These are phyloP conservation scores for Mormoops blainvillei DNA, from an alignment of 2,113 vertebrate genomes.

Conservation along the genomic window DNA sequence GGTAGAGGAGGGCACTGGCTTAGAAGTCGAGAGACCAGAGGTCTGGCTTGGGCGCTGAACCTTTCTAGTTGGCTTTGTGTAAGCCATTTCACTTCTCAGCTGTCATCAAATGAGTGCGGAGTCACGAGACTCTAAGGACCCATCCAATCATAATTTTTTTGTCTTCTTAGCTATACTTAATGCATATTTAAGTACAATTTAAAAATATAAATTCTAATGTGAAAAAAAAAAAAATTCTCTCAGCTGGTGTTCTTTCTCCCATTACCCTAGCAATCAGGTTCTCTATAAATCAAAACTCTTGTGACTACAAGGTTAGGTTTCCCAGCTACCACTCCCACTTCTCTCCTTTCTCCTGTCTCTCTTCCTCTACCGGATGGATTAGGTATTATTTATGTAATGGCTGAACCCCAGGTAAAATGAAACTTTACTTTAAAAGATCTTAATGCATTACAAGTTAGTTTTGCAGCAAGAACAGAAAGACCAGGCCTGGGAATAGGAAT, in stretches of 20 bases:
- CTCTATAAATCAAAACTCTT: neutral
- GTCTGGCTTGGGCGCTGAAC: neutral
- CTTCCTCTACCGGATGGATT: neutral
- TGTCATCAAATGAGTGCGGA: neutral
- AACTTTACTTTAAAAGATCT: conserved; percentile 27
- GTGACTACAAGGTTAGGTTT: neutral
- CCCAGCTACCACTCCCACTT: neutral
- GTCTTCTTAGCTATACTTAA: neutral
- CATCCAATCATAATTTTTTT: neutral
- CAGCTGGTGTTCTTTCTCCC: neutral
- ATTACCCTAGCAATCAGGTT: neutral
- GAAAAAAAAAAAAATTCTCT: neutral
- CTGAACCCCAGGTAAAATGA: conserved; percentile 38
- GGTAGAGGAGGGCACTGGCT: neutral
- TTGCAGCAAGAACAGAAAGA: neutral
- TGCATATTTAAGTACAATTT: neutral
- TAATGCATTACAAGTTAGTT: conserved; percentile 19
- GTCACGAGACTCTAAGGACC: neutral
- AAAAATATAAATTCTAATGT: neutral
- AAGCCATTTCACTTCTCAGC: neutral
- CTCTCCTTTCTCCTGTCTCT: neutral
- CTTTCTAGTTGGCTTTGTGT: neutral
- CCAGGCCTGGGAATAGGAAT: neutral
- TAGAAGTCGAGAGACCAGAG: neutral
- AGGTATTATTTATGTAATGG: conserved; percentile 10